Evolutionary conservation across 2,888 invertebrate species (phyloP), one percentile per base, ranked within the genome.

Genomic region (Operophtera brumata): DNA sequence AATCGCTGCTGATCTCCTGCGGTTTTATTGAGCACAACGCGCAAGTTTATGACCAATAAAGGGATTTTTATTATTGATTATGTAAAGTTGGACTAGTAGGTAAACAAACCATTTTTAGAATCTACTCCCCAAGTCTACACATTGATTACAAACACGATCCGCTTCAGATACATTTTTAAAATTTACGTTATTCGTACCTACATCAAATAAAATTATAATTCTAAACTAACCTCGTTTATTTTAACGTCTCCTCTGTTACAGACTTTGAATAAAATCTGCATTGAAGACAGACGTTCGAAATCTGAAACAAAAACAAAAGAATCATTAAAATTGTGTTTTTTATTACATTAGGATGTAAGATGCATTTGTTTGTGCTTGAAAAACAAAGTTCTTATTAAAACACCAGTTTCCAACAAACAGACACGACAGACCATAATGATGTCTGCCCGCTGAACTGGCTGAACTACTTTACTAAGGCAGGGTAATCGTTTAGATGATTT

Each of bases 1-100:
- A 83, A 81, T 82, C 80, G 57, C 68, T 63, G 57, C 65, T 64
- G 74, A 73, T 75, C 73, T 71, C 82, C 80, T 59, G 79, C 69
- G 62, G 81, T 77, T 80, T 82, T 81, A 82, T 80, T 77, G 77
- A 70, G 59, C 63, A 66, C 68, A 72, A 68, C 71, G 70, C 69
- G 66, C 54, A 64, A 64, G 64, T 69, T 67, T 71, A 71, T 67
- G 57, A 61, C 61, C 65, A 65, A 66, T 59, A 60, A 57, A 55
- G 52, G 54, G 59, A 62, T 30, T 50, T 41, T 57, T 69, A 61
- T 67, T 64, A 67, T 72, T 66, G 68, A 63, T 63, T 66, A 66
- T 35, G 28, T 35, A 42, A 52, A 37, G 30, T 36, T 43, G 36
- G 41, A 47, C 36, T 14, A 46, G 14, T 57, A 43, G 30, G 11